phyloP scores from a whole-genome alignment of 2,888 invertebrate genomes.

The Pecten maximus region DNA sequence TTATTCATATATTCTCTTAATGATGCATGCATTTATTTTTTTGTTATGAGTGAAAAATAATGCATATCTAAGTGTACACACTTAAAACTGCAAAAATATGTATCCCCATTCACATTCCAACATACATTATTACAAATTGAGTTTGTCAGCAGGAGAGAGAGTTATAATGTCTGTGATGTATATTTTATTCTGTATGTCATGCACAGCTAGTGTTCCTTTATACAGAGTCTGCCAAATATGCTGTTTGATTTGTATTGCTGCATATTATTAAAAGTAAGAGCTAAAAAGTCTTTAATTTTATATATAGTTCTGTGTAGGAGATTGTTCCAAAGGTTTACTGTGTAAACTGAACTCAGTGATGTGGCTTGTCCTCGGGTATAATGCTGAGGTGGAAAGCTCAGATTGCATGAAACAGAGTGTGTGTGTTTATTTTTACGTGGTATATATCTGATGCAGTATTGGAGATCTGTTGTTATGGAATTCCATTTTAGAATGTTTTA shows the following conservation, averaged over 20 bases:
- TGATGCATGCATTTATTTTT: neutral
- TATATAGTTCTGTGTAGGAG: neutral
- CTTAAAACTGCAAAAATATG: neutral
- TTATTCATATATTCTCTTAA: neutral
- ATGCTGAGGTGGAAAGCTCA: neutral
- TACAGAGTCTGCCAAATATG: slow-evolving; percentile 29
- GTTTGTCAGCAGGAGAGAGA: neutral
- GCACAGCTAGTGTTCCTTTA: slow-evolving; percentile 35
- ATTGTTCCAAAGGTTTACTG: neutral
- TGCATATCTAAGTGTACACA: neutral
- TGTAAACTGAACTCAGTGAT: neutral
- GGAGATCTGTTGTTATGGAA: neutral
- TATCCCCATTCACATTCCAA: slow-evolving; percentile 23
- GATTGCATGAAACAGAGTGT: neutral
- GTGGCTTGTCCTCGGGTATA: neutral
- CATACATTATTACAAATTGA: neutral
- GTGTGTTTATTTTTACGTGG: neutral
- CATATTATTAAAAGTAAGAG: neutral
- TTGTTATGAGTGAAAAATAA: neutral
- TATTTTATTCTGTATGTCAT: slow-evolving; percentile 18
- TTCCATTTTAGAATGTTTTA: neutral
- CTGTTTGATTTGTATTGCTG: slow-evolving; percentile 8
- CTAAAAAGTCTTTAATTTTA: slow-evolving; percentile 10
- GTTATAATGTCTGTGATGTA: slow-evolving; percentile 23
- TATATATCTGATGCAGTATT: neutral